Evolutionary conservation across 1,140 invertebrate genomes (phyloP), one percentile per base, ranked within the genome.

Genomic region (Pteromalus puparum): DNA sequence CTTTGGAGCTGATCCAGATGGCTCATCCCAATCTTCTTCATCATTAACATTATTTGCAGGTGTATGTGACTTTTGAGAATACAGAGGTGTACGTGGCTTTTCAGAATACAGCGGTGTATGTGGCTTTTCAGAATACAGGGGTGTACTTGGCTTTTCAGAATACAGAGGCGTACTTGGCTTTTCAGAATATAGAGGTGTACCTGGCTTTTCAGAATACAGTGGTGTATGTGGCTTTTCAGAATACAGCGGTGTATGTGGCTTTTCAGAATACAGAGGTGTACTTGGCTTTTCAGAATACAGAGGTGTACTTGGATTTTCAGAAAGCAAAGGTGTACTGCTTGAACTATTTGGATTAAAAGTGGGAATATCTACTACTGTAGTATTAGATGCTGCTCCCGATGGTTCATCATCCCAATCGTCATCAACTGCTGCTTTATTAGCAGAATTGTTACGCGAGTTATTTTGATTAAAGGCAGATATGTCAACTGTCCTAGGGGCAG

Each of bases 1-100:
- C n/a, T 15, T 61, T 4, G 9, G 3, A 74, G 38, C 4, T 48
- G 24, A 13, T 74, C 24, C 77, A 28, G 4, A 21, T 30, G 78
- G 38, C 26, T 80, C 53, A 75, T 80, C 83, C 83, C 78, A 84
- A 61, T 80, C 12, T 67, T 84, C 76, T 4, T 74, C 72, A 7
- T 81, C 78, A 5, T 80, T 28, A 28, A 10, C 18, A 30, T 70
- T 70, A 4, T 13, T 30, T 1, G 18, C 28, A 30, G 75, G 18
- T 26, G 0, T 61, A 21, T 9, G 61, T 42, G 74, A 38, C 46
- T 21, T 38, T 74, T 30, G 13, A 30, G 70, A 21, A 15, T 34
- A 26, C 4, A 15, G 24, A 68, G 67, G 67, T 70, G 26, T 26
- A 28, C 68, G 30, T 30, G 26, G 28, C 34, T 74, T 74, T 42